Conservation (phyloP, 2,888 invertebrate species). For the Stenodera caucasica region DNA sequence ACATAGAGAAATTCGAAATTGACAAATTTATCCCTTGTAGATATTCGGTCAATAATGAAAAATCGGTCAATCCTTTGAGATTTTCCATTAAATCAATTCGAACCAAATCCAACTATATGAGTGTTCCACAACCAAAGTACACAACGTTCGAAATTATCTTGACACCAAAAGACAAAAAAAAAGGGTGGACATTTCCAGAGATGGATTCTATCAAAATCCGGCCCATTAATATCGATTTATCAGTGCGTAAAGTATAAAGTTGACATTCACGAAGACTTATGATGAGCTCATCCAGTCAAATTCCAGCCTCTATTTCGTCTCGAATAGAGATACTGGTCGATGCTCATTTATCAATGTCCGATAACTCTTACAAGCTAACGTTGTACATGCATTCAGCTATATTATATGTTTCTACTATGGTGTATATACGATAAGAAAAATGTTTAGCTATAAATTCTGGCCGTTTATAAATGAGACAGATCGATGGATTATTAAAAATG, state of each 20-base stretch:
- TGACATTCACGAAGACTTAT: conserved; percentile 41
- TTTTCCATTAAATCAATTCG: neutral
- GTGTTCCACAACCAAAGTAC: neutral
- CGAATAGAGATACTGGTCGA: conserved; percentile 26
- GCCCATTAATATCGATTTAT: conserved; percentile 38
- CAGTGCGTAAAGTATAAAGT: conserved; percentile 33
- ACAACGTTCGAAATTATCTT: too few relatives aligned
- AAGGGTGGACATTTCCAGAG: neutral
- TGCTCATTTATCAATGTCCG: conserved; percentile 44
- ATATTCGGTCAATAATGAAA: neutral
- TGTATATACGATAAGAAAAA: neutral
- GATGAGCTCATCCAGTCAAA: conserved; percentile 37
- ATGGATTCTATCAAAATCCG: neutral
- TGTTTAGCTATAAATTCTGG: too few relatives aligned
- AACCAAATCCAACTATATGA: neutral
- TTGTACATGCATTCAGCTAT: conserved; percentile 25
- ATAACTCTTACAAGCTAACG: conserved; percentile 39
- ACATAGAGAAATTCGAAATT: too few relatives aligned
- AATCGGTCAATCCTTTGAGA: neutral
- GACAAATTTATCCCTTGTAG: neutral
- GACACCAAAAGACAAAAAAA: too few relatives aligned
- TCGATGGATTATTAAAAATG: neutral
- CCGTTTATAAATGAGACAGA: neutral
- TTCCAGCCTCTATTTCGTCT: conserved; percentile 32
- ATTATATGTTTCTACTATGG: neutral